Conservation (phyloP, 2,797 vertebrate species). For the Ambastaia sidthimunki region DNA sequence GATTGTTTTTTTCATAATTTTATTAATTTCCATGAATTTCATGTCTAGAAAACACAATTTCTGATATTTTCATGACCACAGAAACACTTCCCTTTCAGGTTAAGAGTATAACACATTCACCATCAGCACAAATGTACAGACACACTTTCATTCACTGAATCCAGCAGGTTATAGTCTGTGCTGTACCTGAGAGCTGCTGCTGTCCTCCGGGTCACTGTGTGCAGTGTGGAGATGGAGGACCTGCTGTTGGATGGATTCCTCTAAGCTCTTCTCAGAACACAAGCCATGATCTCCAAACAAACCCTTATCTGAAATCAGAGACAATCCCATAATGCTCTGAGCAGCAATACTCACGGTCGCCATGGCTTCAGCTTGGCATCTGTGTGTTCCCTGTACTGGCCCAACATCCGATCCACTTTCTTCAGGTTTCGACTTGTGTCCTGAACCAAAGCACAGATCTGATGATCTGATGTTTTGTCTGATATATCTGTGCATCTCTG, state of each 20-base stretch:
- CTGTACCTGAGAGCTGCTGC: constrained; percentile 78
- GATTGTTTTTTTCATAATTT: no score
- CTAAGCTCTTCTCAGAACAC: constrained; percentile 83
- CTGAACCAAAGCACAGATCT: constrained; percentile 66
- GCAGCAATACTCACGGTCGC: constrained; percentile 77
- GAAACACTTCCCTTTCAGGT: no score
- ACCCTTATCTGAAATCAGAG: constrained; percentile 41
- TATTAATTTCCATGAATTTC: no score
- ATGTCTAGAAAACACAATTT: no score
- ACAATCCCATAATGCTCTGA: background rate
- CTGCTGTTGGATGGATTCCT: constrained; percentile 89
- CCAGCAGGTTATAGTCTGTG: background rate
- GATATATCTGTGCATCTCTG: constrained; percentile 73
- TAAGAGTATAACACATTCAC: no score
- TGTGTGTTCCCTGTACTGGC: constrained; percentile 87
- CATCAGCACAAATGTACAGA: background rate
- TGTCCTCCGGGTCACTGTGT: constrained; percentile 85
- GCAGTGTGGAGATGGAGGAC: constrained; percentile 84
- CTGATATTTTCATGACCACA: no score
- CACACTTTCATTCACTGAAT: background rate
- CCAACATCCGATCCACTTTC: constrained; percentile 91
- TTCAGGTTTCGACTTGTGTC: constrained; percentile 89
- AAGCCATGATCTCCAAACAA: constrained; percentile 39
- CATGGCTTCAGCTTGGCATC: constrained; percentile 86
- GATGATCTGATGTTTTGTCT: constrained; percentile 71